Evolutionary conservation across 2,113 vertebrate species (phyloP).

Genomic region (Vimba vimba): DNA sequence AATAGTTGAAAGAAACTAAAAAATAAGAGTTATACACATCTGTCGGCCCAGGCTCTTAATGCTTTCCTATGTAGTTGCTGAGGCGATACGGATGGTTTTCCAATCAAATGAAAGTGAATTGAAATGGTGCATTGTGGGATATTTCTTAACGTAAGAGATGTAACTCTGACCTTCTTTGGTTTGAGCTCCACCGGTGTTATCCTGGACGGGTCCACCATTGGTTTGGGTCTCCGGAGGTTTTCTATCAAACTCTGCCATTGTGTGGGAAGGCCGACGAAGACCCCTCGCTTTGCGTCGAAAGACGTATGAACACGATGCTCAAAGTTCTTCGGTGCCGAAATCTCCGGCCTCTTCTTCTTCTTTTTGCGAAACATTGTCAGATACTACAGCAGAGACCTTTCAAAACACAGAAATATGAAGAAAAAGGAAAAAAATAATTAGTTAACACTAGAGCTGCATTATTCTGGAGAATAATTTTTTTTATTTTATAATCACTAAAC

Average conservation of each 20-base stretch:
- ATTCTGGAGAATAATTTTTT: no score
- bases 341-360: constrained; percentile 98
- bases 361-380: constrained; percentile 96
- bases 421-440: neutral
- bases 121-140: neutral
- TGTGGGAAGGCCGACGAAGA: constrained; percentile 92
- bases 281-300: constrained; percentile 91
- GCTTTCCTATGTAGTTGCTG: neutral
- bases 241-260: constrained; percentile 99
- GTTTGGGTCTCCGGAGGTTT: constrained; percentile 90
- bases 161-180: constrained; percentile 89
- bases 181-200: constrained; percentile 94
- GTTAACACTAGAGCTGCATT: neutral
- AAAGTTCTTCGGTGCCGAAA: constrained; percentile 95
- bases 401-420: constrained; percentile 30
- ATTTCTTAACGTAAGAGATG: neutral
- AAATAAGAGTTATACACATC: neutral
- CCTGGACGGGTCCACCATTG: constrained; percentile 94
- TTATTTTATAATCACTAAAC: no score
- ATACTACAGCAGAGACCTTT: constrained; percentile 62
- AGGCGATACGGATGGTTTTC: neutral
- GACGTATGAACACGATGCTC: constrained; percentile 98
- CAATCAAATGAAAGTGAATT: neutral
- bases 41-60: neutral
- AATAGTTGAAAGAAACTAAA: no score